Conservation (phyloP, 2,113 vertebrate genomes). For the Pseudois nayaur region DNA sequence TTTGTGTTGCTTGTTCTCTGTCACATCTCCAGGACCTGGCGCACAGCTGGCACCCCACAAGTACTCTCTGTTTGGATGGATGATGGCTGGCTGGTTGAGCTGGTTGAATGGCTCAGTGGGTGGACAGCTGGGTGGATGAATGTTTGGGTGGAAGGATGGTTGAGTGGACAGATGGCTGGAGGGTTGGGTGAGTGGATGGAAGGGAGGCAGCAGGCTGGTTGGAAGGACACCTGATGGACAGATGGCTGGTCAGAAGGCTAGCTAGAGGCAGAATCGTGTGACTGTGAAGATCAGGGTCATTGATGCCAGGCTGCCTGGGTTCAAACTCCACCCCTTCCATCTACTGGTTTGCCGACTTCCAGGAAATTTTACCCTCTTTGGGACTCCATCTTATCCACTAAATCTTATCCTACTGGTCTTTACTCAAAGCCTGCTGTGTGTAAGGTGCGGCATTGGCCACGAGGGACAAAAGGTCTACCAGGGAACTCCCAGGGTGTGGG, state of each 20-base stretch:
- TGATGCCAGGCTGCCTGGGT: not conserved
- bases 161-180: not conserved
- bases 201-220: not conserved
- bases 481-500: too few relatives aligned
- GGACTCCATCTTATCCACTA: not conserved
- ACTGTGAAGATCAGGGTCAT: not conserved
- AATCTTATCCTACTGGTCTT: rapidly evolving
- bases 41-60: not conserved
- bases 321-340: not conserved
- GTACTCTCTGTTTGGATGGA: not conserved
- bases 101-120: not conserved
- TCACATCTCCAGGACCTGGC: not conserved
- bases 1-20: rapidly evolving
- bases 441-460: rapidly evolving
- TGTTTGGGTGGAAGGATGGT: not conserved
- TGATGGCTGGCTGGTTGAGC: not conserved
- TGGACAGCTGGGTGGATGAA: too few relatives aligned
- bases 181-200: not conserved
- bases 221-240: not conserved
- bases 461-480: not conserved
- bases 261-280: not conserved
- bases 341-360: not conserved
- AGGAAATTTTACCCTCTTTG: not conserved
- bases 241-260: not conserved
- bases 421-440: not conserved